Conservation (phyloP, 2,113 vertebrate genomes). For the Esox niger region DNA sequence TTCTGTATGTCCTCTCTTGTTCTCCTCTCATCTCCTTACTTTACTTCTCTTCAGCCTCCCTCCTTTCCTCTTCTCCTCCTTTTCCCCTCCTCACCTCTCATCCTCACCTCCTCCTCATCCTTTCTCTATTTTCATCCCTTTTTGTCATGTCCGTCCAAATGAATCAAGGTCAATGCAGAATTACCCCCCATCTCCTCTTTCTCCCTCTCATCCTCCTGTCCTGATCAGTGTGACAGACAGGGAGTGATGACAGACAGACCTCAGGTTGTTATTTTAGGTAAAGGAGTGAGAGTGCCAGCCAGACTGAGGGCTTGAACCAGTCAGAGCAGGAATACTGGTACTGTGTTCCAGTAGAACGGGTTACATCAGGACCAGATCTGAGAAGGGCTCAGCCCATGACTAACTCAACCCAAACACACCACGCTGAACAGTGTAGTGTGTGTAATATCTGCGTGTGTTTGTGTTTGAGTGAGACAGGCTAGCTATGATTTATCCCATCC, state of each 20-base stretch:
- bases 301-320: not conserved
- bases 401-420: not conserved
- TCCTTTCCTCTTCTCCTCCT: not conserved
- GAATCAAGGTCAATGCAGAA: no score
- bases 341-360: not conserved
- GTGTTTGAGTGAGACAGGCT: not conserved
- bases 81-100: constrained; percentile 26
- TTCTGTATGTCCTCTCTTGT: not conserved
- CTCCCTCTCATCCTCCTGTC: not conserved
- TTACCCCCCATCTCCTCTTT: constrained; percentile 17
- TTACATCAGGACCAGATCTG: not conserved
- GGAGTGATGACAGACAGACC: not conserved
- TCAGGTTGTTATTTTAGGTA: no score
- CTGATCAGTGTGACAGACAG: constrained; percentile 2
- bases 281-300: not conserved
- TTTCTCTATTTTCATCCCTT: not conserved
- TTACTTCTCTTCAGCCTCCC: no score
- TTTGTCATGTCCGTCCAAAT: not conserved
- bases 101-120: constrained; percentile 14
- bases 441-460: not conserved
- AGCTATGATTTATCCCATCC: not conserved
- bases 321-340: not conserved
- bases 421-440: not conserved
- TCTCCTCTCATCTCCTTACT: not conserved
- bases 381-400: not conserved